These are phyloP conservation scores for Lysiphlebus fabarum DNA, from an alignment of 1,140 invertebrate genomes.

Conservation along the genomic window DNA sequence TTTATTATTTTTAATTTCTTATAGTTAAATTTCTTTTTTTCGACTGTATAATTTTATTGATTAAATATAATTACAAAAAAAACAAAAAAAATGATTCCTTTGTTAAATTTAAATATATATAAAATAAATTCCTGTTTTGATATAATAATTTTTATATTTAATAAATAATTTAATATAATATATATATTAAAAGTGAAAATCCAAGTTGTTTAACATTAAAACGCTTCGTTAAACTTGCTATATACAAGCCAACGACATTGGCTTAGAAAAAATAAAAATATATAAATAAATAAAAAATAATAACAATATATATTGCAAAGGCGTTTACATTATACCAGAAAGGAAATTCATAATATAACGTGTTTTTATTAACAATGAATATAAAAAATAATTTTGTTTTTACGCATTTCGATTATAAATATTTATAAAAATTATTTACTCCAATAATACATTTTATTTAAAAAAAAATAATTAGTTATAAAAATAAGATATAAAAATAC, in stretches of 20 bases:
- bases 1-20: no score
- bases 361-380: neutral
- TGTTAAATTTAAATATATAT: no score
- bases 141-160: no score
- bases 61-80: no score
- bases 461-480: no score
- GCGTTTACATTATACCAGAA: conserved; percentile 20
- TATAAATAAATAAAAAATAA: no score
- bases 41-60: no score
- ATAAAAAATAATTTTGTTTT: neutral
- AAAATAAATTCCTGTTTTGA: no score
- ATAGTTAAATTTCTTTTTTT: no score
- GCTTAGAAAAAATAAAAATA: neutral
- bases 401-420: neutral
- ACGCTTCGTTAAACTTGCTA: conserved; percentile 15
- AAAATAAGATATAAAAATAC: no score
- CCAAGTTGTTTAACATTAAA: neutral
- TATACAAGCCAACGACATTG: conserved; percentile 15
- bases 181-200: conserved; percentile 17
- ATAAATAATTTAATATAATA: conserved; percentile 10
- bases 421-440: neutral
- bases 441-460: no score
- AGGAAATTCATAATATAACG: conserved; percentile 9
- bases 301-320: neutral
- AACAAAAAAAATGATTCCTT: no score